A percentile compares a stretch with the other conserved stretches of the same genome.
Conservation (phyloP, 1,140 invertebrate species). For the Mamestra configurata region DNA sequence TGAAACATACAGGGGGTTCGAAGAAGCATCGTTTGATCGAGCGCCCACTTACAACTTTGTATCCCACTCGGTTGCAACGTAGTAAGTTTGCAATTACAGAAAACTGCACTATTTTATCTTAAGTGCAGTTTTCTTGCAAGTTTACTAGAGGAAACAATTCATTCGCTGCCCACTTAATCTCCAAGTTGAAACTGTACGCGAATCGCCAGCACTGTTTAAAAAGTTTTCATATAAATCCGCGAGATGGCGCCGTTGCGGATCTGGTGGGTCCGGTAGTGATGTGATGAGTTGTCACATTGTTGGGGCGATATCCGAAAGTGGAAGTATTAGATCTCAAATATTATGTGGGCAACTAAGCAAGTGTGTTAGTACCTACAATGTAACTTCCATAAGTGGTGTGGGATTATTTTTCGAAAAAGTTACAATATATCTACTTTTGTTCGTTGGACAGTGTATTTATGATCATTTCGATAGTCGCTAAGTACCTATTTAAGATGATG, state of each 20-base stretch:
- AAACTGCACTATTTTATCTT: slow-evolving; percentile 50
- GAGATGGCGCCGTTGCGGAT: slow-evolving; percentile 10
- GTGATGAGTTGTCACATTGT: neutral
- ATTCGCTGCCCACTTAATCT: slow-evolving; percentile 59
- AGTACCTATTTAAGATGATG: too few species aligned
- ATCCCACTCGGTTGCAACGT: slow-evolving; percentile 31
- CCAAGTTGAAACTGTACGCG: slow-evolving; percentile 43
- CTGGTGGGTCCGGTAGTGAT: neutral
- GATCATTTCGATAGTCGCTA: too few species aligned
- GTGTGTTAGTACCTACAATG: neutral
- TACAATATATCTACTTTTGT: too few species aligned
- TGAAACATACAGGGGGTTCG: neutral
- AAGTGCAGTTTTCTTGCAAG: slow-evolving; percentile 56
- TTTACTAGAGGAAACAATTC: slow-evolving; percentile 55
- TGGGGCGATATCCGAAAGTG: neutral
- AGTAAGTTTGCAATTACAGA: slow-evolving; percentile 46
- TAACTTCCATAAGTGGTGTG: neutral
- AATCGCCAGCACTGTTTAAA: slow-evolving; percentile 51
- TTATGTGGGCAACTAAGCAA: too few species aligned
- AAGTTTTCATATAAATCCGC: slow-evolving; percentile 61
- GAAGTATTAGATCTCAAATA: neutral
- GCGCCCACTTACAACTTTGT: slow-evolving; percentile 37
- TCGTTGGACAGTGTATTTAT: too few species aligned
- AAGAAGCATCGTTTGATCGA: slow-evolving; percentile 42
- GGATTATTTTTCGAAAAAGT: too few species aligned